Conservation (phyloP, 1,140 invertebrate species). For the Drosophila parvula region DNA sequence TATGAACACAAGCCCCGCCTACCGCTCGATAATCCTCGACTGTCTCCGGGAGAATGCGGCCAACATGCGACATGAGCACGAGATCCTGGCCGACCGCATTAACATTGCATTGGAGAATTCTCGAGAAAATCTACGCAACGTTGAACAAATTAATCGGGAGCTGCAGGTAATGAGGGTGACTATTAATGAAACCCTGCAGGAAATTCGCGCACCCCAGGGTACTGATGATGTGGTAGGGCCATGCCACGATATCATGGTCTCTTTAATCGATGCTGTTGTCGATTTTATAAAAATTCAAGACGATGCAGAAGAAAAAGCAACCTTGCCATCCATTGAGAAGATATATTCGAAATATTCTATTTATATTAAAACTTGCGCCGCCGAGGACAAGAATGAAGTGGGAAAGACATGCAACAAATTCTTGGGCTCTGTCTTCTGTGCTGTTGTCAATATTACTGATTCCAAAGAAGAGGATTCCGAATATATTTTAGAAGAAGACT, state of each 20-base stretch:
- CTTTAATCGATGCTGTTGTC: background rate
- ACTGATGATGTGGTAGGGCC: too few species aligned
- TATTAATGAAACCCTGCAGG: slow-evolving; percentile 16
- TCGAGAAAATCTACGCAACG: slow-evolving; percentile 12
- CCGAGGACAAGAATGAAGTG: too few species aligned
- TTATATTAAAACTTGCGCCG: too few species aligned
- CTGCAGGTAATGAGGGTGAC: slow-evolving; percentile 40
- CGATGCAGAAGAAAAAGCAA: too few species aligned
- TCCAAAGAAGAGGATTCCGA: too few species aligned
- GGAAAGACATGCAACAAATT: too few species aligned
- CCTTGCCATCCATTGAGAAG: too few species aligned
- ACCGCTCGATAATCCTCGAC: slow-evolving; percentile 32
- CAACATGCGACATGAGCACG: slow-evolving; percentile 49
- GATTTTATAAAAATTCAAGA: too few species aligned
- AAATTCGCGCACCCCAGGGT: background rate
- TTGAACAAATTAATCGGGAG: slow-evolving; percentile 28
- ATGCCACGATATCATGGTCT: background rate
- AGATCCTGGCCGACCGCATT: slow-evolving; percentile 36
- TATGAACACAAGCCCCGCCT: background rate
- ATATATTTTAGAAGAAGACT: too few species aligned
- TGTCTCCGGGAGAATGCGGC: slow-evolving; percentile 54
- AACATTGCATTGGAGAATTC: slow-evolving; percentile 17
- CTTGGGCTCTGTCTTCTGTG: too few species aligned
- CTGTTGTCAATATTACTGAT: too few species aligned
- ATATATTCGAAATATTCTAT: too few species aligned